A percentile compares a stretch with the other conserved stretches of the same genome.
These are phyloP conservation scores for Lochmaea crataegi DNA, from an alignment of 2,888 invertebrate genomes.

Conservation along the genomic window DNA sequence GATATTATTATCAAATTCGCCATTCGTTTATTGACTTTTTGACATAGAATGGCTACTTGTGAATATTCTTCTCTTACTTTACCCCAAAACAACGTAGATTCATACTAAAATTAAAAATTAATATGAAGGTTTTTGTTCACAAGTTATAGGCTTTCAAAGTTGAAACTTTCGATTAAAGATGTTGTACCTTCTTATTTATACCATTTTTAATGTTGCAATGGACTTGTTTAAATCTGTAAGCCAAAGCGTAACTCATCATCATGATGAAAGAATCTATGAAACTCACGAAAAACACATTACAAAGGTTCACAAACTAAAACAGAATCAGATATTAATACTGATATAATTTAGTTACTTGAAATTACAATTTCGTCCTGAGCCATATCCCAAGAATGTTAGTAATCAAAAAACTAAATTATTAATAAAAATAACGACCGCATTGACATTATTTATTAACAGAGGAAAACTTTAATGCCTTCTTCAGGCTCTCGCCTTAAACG, in stretches of 20 bases:
- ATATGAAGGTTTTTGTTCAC: no score
- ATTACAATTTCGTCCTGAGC: no score
- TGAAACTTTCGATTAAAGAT: background rate
- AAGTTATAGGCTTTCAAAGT: background rate
- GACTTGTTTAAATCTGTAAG: constrained; percentile 33
- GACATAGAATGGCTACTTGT: constrained; percentile 24
- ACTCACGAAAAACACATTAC: constrained; percentile 36
- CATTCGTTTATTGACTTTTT: constrained; percentile 31
- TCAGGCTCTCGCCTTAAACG: no score
- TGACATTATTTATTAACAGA: no score
- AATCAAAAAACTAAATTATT: no score
- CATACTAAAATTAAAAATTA: constrained; percentile 17
- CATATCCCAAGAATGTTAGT: no score
- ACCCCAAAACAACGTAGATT: constrained; percentile 21
- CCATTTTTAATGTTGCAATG: constrained; percentile 22
- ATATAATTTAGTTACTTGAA: no score
- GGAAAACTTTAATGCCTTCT: no score
- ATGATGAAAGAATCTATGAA: constrained; percentile 35
- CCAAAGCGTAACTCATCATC: constrained; percentile 32
- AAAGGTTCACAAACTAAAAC: constrained; percentile 31
- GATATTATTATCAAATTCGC: constrained; percentile 34
- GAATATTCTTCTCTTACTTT: constrained; percentile 35
- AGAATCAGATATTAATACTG: background rate
- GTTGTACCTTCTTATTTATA: constrained; percentile 27
- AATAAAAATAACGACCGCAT: no score